Base-by-base conservation (phyloP, 2,113 vertebrate genomes). In the Campylomormyrus tamandua region DNA sequence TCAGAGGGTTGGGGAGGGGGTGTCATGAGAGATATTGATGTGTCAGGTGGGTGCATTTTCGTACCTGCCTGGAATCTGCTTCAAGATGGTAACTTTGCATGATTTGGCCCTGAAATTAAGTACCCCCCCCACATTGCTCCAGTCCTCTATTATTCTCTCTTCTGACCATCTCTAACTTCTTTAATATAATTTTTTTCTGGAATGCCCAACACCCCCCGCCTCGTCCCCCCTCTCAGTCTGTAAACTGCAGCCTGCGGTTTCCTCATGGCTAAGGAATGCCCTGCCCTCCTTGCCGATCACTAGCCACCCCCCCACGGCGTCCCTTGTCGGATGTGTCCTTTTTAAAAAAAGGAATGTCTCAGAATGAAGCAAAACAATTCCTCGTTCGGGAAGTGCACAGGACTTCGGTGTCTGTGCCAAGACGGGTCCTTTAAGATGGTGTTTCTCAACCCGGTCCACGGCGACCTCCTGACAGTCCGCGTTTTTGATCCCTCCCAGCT, bases 11-110 rank as follows among this genome's bases (percentile, higher is more conserved):
- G 62, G n/a, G 62, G 62, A 27, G 62, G 62, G n/a, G 46, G 48
- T n/a, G 48, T 49, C 4, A 3, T 74, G 31, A 5, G 84, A n/a
- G 49, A 17, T 42, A 24, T 21, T 83, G 13, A 5, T 27, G 90
- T 93, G 92, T 93, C 93, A 94, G 62, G 91, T 93, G 92, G 93
- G 93, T 90, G 80, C 83, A 87, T 88, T 87, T 39, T 70, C 87
- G 62, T 86, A 8, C 8, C 0, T 88, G 89, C 45, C 31, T 90
- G 52, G 31, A 39, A 80, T 49, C 19, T 90, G 19, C 89, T 77
- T 90, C 91, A 85, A 62, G 88, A 85, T 5, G 7, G 42, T 53
- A 83, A 91, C 66, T 56, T 87, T 87, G 86, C 80, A 88, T 91
- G 66, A 70, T 42, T 48, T 87, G 86, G 19, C 39, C 42, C 19